These are phyloP conservation scores for Xestia xanthographa DNA, from an alignment of 2,888 invertebrate species.

Conservation along the genomic window DNA sequence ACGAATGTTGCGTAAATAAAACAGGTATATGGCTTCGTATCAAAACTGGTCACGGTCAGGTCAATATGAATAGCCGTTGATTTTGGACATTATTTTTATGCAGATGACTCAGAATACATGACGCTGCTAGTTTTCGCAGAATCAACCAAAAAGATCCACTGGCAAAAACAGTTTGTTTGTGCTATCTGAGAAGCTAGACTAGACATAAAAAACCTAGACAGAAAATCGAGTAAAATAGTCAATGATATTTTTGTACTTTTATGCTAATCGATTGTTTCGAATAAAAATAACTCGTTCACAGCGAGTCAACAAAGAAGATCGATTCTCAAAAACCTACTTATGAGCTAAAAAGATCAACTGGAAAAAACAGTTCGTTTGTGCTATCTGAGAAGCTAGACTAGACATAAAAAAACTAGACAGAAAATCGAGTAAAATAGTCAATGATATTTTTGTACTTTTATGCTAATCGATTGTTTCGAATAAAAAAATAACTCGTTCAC, in stretches of 20 bases:
- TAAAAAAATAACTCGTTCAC: not conserved
- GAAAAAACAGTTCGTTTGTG: not conserved
- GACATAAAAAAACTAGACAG: not conserved
- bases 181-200: not conserved
- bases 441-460: not conserved
- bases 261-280: constrained; percentile 1
- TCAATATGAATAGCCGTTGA: not conserved
- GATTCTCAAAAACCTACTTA: not conserved
- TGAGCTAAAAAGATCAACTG: not conserved
- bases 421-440: not conserved
- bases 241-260: not conserved
- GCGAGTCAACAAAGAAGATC: not conserved
- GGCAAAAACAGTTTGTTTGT: not conserved
- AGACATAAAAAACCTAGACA: not conserved
- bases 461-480: constrained; percentile 1
- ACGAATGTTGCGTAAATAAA: constrained; percentile 29
- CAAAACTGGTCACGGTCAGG: constrained; percentile 52
- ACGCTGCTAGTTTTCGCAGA: not conserved
- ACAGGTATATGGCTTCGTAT: constrained; percentile 31
- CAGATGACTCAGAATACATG: constrained; percentile 12
- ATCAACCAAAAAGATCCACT: not conserved
- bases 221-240: not conserved
- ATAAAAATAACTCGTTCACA: not conserved
- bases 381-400: not conserved
- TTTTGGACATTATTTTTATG: constrained; percentile 7